Evolutionary conservation across 2,113 vertebrate genomes (phyloP).

Genomic region (Neogobius melanostomus): DNA sequence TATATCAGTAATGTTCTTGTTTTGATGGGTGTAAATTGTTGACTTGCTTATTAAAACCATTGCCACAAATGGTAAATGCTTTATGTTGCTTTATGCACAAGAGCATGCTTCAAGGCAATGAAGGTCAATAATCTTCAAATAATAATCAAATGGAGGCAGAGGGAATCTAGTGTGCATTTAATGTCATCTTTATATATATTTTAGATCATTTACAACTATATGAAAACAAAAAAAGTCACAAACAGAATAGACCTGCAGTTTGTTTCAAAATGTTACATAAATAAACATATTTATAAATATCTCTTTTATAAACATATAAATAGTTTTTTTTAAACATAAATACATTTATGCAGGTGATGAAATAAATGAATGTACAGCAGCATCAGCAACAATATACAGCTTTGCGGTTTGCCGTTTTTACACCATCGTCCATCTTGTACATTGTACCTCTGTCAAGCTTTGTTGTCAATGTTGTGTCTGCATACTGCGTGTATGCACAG

Average conservation of each 20-base stretch:
- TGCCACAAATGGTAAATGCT: too few relatives aligned
- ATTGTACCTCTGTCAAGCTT: conserved; percentile 49
- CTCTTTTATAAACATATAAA: conserved; percentile 89
- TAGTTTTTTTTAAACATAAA: conserved; percentile 84
- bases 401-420: conserved; percentile 77
- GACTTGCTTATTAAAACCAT: too few relatives aligned
- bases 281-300: conserved; percentile 87
- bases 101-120: too few relatives aligned
- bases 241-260: conserved; percentile 83
- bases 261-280: conserved; percentile 83
- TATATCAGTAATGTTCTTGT: too few relatives aligned
- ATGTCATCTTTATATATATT: conserved; percentile 72
- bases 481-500: conserved; percentile 53
- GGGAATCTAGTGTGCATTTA: conserved; percentile 68
- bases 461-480: conserved; percentile 53
- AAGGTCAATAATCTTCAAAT: not conserved
- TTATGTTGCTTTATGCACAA: too few relatives aligned
- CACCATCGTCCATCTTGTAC: conserved; percentile 66
- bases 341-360: conserved; percentile 81
- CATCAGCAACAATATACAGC: conserved; percentile 82
- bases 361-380: conserved; percentile 81
- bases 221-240: conserved; percentile 78
- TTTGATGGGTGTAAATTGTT: too few relatives aligned
- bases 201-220: conserved; percentile 81
- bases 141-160: conserved; percentile 28